phyloP scores from a whole-genome alignment of 1,140 invertebrate genomes.

The Neotoxoptera formosana region DNA sequence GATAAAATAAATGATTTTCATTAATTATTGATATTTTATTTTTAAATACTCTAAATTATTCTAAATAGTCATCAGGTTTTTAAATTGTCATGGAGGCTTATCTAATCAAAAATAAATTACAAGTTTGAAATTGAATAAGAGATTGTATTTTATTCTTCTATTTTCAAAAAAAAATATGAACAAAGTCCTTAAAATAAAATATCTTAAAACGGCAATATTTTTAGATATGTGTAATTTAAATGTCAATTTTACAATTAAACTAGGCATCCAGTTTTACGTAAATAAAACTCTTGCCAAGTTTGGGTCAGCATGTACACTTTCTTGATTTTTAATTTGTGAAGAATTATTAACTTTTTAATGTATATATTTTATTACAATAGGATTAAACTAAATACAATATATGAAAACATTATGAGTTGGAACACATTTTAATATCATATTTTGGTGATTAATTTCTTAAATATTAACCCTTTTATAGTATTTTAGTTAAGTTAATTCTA shows the following conservation, averaged over 20 bases:
- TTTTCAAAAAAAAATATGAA: neutral
- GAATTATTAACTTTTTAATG: no score
- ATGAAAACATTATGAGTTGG: no score
- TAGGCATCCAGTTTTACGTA: neutral
- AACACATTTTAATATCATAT: no score
- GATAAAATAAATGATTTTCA: slow-evolving; percentile 56
- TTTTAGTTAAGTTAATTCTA: neutral
- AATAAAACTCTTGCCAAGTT: neutral
- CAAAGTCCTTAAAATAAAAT: neutral
- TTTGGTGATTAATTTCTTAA: no score
- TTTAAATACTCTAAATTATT: neutral
- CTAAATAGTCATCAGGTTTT: neutral
- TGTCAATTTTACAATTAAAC: neutral
- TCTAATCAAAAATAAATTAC: neutral
- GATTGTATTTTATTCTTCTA: neutral
- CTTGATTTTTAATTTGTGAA: no score
- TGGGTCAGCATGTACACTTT: no score
- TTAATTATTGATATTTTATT: neutral
- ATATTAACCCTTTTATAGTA: no score
- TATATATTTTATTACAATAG: no score
- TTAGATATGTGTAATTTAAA: neutral
- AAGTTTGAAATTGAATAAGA: neutral
- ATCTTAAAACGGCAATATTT: neutral
- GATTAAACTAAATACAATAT: no score
- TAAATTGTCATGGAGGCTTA: neutral